Percentiles rank a stretch among this genome's conserved stretches.
phyloP scores from a whole-genome alignment of 2,888 invertebrate genomes.

The Acrobasis suavella region DNA sequence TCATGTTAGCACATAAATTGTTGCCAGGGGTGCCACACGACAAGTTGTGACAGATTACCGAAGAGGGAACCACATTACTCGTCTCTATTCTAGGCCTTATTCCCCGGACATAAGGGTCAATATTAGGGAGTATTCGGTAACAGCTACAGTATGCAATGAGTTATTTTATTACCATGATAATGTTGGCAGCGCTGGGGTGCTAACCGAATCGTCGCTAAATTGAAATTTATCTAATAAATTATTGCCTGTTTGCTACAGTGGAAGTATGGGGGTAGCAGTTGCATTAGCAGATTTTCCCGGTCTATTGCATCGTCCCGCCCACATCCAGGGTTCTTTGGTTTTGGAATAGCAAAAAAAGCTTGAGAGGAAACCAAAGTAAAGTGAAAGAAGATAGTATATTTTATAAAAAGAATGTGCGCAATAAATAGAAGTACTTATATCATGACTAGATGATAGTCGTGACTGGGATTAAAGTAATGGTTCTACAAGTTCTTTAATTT shows the following conservation, averaged over 20 bases:
- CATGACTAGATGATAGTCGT: too few species aligned
- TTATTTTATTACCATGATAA: slow-evolving; percentile 69
- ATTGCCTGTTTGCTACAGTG: slow-evolving; percentile 53
- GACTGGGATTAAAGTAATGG: too few species aligned
- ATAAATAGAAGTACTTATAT: too few species aligned
- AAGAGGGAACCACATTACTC: slow-evolving; percentile 32
- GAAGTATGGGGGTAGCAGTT: slow-evolving; percentile 27
- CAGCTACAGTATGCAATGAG: slow-evolving; percentile 40
- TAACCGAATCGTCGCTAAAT: slow-evolving; percentile 70
- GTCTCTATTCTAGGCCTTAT: slow-evolving; percentile 35
- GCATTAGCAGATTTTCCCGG: slow-evolving; percentile 25
- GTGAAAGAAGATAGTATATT: too few species aligned
- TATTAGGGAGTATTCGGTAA: slow-evolving; percentile 8
- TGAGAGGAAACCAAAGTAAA: neutral
- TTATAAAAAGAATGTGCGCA: too few species aligned
- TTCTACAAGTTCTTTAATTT: too few species aligned
- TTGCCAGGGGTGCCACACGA: slow-evolving; percentile 62
- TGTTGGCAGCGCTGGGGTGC: slow-evolving; percentile 61
- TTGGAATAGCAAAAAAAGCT: neutral
- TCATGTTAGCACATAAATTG: slow-evolving; percentile 80
- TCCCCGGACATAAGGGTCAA: slow-evolving; percentile 22
- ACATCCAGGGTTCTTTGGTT: neutral
- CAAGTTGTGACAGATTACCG: slow-evolving; percentile 63
- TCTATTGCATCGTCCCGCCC: slow-evolving; percentile 15
- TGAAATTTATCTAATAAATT: slow-evolving; percentile 80